Evolutionary conservation across 2,113 vertebrate species (phyloP).

Genomic region (Pterocles orientalis): DNA sequence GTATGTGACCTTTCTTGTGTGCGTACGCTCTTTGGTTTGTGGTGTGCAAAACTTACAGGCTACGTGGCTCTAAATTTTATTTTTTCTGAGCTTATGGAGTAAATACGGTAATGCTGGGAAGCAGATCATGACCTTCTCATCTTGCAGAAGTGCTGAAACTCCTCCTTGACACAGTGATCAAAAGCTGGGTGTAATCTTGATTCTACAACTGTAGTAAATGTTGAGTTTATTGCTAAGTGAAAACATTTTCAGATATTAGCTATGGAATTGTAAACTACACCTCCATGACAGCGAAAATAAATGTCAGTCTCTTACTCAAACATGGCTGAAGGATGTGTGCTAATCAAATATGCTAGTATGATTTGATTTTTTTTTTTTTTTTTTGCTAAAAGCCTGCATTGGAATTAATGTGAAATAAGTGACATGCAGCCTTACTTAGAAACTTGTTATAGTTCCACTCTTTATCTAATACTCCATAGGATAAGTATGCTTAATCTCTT

Average conservation of each 20-base stretch:
- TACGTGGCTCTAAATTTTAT: neutral
- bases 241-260: constrained; percentile 11
- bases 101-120: neutral
- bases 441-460: neutral
- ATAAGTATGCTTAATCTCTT: neutral
- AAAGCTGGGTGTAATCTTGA: rapidly evolving
- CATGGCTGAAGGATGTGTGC: neutral
- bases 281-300: neutral
- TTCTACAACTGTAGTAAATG: neutral
- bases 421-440: neutral
- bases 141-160: neutral
- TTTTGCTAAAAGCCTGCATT: neutral
- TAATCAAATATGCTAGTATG: neutral
- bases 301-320: neutral
- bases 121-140: neutral
- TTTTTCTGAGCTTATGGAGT: neutral
- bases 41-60: neutral
- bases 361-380: neutral
- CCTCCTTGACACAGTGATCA: neutral
- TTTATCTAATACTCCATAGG: neutral
- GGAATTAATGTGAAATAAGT: neutral
- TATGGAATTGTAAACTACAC: neutral
- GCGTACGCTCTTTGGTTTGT: neutral
- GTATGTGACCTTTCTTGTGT: neutral
- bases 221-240: neutral